Percentiles rank a stretch among this genome's conserved stretches.
Conservation (phyloP, 2,113 vertebrate species). For the Sceloporus tristichus region DNA sequence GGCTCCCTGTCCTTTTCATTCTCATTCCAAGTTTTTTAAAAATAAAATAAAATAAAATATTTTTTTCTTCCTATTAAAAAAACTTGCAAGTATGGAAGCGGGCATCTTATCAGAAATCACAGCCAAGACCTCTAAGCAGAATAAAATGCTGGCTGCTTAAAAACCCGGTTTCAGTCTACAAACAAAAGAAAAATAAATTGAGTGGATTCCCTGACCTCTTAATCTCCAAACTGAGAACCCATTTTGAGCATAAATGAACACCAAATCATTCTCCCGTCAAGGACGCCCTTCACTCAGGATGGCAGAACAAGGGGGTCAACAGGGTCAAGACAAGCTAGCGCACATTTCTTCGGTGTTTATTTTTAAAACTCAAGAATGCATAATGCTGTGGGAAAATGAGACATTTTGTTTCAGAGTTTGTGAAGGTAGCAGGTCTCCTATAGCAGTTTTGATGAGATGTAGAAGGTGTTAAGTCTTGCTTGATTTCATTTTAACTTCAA, state of each 20-base stretch:
- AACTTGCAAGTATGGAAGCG: constrained; percentile 38
- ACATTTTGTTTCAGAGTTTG: constrained; percentile 36
- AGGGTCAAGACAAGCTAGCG: constrained; percentile 55
- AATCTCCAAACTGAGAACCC: constrained; percentile 55
- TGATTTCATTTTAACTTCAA: neutral
- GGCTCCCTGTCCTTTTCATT: neutral
- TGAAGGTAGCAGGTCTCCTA: constrained; percentile 22
- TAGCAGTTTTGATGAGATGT: neutral
- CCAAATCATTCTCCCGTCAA: constrained; percentile 56
- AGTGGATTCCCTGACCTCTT: constrained; percentile 62
- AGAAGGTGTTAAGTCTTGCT: neutral
- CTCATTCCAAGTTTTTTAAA: neutral
- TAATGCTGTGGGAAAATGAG: constrained; percentile 42
- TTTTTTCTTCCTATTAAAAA: constrained; percentile 45
- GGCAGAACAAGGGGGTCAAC: constrained; percentile 61
- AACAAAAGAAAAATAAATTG: constrained; percentile 57
- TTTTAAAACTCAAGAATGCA: constrained; percentile 62
- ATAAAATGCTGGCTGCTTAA: constrained; percentile 36
- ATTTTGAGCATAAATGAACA: constrained; percentile 68
- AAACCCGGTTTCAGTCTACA: constrained; percentile 40
- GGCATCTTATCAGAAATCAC: constrained; percentile 3
- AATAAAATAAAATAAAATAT: constrained; percentile 24
- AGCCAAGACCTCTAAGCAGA: neutral
- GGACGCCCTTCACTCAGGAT: constrained; percentile 50
- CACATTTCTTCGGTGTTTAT: constrained; percentile 50